These are phyloP conservation scores for Cerastis leucographa DNA, from an alignment of 2,888 invertebrate species.

Conservation along the genomic window DNA sequence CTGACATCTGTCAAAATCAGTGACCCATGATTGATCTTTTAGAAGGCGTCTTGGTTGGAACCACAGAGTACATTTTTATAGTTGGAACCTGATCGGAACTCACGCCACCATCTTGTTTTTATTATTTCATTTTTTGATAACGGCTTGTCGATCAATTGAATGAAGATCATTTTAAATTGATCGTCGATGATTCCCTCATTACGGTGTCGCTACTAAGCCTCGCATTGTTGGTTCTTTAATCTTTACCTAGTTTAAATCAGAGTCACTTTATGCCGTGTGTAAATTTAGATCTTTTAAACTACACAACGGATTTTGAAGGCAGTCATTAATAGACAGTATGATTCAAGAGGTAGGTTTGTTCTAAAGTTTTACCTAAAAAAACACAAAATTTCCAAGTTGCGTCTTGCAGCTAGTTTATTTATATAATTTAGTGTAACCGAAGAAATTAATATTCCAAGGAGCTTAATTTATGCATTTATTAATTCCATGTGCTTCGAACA, in stretches of 20 bases:
- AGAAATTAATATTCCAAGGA: not conserved
- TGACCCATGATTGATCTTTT: not conserved
- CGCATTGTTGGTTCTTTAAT: not conserved
- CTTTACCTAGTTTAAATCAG: too few relatives aligned
- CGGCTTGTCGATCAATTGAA: not conserved
- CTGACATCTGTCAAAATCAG: not conserved
- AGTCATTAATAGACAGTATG: too few relatives aligned
- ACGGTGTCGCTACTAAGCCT: not conserved
- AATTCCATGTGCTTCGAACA: not conserved
- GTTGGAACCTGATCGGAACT: not conserved
- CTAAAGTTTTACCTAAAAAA: too few relatives aligned
- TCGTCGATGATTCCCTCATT: not conserved
- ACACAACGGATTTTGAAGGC: too few relatives aligned
- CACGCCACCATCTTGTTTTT: not conserved
- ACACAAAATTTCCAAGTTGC: too few relatives aligned
- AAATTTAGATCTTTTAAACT: too few relatives aligned
- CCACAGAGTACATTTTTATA: too few relatives aligned
- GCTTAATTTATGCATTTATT: not conserved
- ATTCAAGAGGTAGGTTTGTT: too few relatives aligned
- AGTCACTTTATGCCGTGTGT: too few relatives aligned
- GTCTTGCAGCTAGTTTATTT: too few relatives aligned
- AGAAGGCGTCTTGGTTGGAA: not conserved
- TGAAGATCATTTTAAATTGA: not conserved
- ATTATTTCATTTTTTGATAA: not conserved
- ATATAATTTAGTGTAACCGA: not conserved